phyloP scores from a whole-genome alignment of 2,888 invertebrate species.

The Drosophila kuntzei region DNA sequence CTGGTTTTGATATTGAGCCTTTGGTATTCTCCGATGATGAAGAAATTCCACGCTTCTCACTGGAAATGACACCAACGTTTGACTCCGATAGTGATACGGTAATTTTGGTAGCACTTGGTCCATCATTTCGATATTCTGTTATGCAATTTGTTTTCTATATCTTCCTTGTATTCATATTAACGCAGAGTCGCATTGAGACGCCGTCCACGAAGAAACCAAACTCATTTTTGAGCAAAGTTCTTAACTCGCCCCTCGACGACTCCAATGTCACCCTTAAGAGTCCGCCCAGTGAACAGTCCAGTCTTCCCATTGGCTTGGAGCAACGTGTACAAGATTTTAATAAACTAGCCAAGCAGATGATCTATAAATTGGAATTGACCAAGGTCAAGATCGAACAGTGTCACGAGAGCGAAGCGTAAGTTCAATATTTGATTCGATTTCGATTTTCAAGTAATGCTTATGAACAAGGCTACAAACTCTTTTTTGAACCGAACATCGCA shows the following conservation, averaged over 20 bases:
- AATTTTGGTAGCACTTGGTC: slow-evolving; percentile 61
- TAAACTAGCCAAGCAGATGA: slow-evolving; percentile 84
- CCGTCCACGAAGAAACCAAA: slow-evolving; percentile 83
- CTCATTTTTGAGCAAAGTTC: slow-evolving; percentile 77
- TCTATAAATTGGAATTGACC: slow-evolving; percentile 83
- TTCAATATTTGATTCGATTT: too few species aligned
- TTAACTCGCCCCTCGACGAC: slow-evolving; percentile 76
- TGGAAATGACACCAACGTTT: slow-evolving; percentile 85
- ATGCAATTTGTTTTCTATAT: slow-evolving; percentile 24
- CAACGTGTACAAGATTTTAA: slow-evolving; percentile 85
- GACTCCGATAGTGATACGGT: slow-evolving; percentile 86
- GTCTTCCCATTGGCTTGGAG: slow-evolving; percentile 64
- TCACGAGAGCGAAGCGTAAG: slow-evolving; percentile 83
- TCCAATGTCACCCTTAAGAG: slow-evolving; percentile 77
- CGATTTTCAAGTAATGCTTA: too few species aligned
- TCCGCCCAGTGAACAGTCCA: slow-evolving; percentile 59
- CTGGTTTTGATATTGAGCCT: slow-evolving; percentile 86
- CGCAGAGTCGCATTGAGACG: slow-evolving; percentile 85
- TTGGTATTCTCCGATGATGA: slow-evolving; percentile 88
- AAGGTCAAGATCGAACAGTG: slow-evolving; percentile 83
- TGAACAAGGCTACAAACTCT: too few species aligned
- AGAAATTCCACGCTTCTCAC: slow-evolving; percentile 86
- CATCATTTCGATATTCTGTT: slow-evolving; percentile 10
- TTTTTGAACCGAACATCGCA: too few species aligned
- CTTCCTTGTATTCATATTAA: slow-evolving; percentile 10